Evolutionary conservation across 1,140 invertebrate genomes (phyloP), one percentile per base, ranked within the genome.

Genomic region (Cephus cinctus): DNA sequence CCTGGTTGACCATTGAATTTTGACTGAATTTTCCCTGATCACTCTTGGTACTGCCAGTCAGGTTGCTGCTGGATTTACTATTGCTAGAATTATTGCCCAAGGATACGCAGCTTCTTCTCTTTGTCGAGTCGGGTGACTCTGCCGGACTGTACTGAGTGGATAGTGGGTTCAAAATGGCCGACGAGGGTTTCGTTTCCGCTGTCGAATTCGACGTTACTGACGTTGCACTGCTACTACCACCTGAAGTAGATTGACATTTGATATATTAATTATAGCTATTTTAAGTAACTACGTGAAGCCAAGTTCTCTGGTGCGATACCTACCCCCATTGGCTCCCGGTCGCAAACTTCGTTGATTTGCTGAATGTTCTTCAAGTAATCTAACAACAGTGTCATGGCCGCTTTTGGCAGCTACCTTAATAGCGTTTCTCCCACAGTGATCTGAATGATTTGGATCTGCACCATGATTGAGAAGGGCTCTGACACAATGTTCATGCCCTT

Each of bases 401-500:
- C 86, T 87, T 73, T 91, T 91, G 1, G 86, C 80, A 3, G 88
- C 87, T 9, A 91, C 87, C 57, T 87, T 80, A 36, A 88, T 79
- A 3, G 88, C 86, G 54, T 88, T 90, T 38, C 88, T 69, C 57
- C 94, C 93, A 71, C 90, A 96, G 55, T 92, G 87, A 74, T 97
- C 94, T 0, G 91, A 92, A 67, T 95, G 92, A 63, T 88, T 85
- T 1, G 94, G 93, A 81, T 96, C 92, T 1, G 94, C 94, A 21
- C 92, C 91, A 58, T 90, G 90, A 63, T 92, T 86, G 3, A 97
- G 73, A 22, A 98, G 74, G 43, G 89, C 86, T 43, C 88, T 75
- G 0, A 96, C 94, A 59, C 94, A 95, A 43, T 90, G 88, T 57
- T 94, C 90, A 67, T 98, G 94, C 0, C 94, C 94, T 75, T 97